These are phyloP conservation scores for Semnornis frantzii DNA, from an alignment of 2,113 vertebrate genomes.

Conservation along the genomic window DNA sequence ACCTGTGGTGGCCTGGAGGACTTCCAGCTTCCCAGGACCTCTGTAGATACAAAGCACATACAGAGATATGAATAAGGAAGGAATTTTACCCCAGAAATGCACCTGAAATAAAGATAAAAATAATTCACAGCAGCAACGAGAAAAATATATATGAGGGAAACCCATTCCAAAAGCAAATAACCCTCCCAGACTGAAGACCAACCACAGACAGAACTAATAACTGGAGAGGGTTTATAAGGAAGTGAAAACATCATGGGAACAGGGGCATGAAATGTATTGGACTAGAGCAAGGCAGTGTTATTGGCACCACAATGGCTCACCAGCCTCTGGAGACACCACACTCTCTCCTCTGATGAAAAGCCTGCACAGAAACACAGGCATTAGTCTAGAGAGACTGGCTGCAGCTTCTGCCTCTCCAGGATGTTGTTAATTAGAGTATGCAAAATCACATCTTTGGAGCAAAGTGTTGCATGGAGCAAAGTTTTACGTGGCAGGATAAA, in stretches of 20 bases:
- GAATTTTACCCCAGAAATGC: background rate
- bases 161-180: background rate
- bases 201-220: constrained; percentile 50
- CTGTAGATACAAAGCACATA: background rate
- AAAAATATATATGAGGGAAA: background rate
- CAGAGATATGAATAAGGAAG: background rate
- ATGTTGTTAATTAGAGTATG: constrained; percentile 49
- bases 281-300: background rate
- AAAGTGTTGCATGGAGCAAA: background rate
- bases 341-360: constrained; percentile 64
- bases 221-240: background rate
- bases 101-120: background rate
- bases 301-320: constrained; percentile 29
- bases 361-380: constrained; percentile 37
- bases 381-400: constrained; percentile 58
- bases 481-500: background rate
- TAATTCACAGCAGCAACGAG: background rate
- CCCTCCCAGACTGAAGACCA: background rate
- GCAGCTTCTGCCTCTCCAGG: constrained; percentile 20
- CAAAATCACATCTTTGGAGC: constrained; percentile 29
- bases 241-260: background rate
- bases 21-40: background rate
- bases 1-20: accelerated
- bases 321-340: constrained; percentile 44
- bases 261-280: background rate